phyloP scores from a whole-genome alignment of 2,888 invertebrate species.

The Agrotis ipsilon region DNA sequence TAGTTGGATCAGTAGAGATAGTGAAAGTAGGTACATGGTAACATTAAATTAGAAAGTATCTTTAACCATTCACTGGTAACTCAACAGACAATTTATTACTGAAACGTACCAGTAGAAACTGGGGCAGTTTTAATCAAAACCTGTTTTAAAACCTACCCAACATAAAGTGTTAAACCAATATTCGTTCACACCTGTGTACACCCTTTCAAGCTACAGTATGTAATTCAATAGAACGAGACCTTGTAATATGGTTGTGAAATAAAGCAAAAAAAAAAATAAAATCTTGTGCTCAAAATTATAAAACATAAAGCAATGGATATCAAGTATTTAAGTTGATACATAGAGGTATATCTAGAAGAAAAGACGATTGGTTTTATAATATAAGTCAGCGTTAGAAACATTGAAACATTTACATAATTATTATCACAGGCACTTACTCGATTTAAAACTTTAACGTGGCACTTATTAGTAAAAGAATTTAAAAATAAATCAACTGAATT shows the following conservation, averaged over 20 bases:
- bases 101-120: conserved; percentile 42
- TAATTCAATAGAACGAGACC: conserved; percentile 21
- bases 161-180: conserved; percentile 6
- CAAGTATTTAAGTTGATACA: background rate
- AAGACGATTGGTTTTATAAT: conserved; percentile 17
- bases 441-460: conserved; percentile 59
- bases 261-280: conserved; percentile 16
- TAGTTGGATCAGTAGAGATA: background rate
- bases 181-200: conserved; percentile 27
- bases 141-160: conserved; percentile 9
- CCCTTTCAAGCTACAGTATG: conserved; percentile 11
- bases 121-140: conserved; percentile 22
- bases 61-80: conserved; percentile 32
- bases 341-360: background rate
- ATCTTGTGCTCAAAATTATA: background rate
- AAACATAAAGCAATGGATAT: background rate
- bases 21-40: conserved; percentile 28
- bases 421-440: conserved; percentile 58
- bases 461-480: conserved; percentile 52
- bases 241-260: conserved; percentile 18
- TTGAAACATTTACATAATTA: conserved; percentile 62
- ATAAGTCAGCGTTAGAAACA: conserved; percentile 27
- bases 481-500: conserved; percentile 40
- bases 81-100: conserved; percentile 18
- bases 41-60: conserved; percentile 38